A percentile compares a stretch with the other conserved stretches of the same genome.
These are phyloP conservation scores for Chitala chitala DNA, from an alignment of 2,113 vertebrate species.

Conservation along the genomic window DNA sequence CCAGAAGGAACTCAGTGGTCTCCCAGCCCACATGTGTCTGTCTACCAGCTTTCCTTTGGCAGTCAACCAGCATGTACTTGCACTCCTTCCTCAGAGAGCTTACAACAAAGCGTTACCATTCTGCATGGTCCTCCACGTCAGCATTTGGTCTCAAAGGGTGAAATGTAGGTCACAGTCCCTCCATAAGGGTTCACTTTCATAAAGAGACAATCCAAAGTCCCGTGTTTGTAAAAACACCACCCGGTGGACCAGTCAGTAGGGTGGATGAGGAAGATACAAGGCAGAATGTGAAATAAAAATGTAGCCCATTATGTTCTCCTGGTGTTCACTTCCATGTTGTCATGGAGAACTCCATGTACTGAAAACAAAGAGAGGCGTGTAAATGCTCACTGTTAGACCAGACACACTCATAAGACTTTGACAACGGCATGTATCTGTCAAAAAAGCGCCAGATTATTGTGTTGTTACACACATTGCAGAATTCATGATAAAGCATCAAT, in stretches of 20 bases:
- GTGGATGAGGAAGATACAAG: neutral
- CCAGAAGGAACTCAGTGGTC: neutral
- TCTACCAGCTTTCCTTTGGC: too few species aligned
- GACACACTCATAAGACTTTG: neutral
- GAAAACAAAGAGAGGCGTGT: neutral
- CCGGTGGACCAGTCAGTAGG: neutral
- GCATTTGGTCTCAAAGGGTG: too few species aligned
- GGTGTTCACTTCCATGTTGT: neutral
- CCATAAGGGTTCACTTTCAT: neutral
- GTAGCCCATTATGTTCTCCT: neutral
- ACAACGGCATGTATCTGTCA: too few species aligned
- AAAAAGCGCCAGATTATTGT: too few species aligned
- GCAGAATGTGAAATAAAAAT: neutral
- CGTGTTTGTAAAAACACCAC: neutral
- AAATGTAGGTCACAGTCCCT: too few species aligned
- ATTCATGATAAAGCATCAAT: too few species aligned
- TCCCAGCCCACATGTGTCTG: neutral
- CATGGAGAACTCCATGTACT: conserved; percentile 15
- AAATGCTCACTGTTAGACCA: neutral
- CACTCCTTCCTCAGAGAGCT: too few species aligned
- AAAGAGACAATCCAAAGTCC: neutral
- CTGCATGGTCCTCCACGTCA: too few species aligned
- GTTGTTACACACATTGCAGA: too few species aligned
- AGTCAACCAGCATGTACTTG: too few species aligned
- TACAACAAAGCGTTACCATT: too few species aligned